Evolutionary conservation across 92 coral and sea anemone genomes (phyloP), one percentile per base, ranked within the genome.

Genomic region (Galaxea fascicularis): DNA sequence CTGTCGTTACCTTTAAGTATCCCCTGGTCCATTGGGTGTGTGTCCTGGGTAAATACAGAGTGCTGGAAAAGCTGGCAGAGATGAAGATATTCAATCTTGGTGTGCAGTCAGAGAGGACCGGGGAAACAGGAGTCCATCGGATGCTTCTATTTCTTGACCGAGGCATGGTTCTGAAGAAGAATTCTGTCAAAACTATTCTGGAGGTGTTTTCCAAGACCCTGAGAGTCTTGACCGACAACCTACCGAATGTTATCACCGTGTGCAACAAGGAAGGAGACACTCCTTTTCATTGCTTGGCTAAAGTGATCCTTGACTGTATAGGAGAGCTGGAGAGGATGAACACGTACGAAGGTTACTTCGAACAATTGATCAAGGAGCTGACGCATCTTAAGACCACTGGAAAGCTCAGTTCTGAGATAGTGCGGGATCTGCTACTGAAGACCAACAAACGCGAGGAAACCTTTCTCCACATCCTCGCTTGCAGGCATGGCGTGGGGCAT

Each of bases 1-100:
- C 75, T 22, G 65, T 73, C 1, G 52, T 30, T 60, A 29, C 65
- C 15, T 83, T 83, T 49, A 44, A 71, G 73, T 90, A 84, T 22
- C 93, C 93, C 14, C 47, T 90, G 74, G 71, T 90, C 8, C 93
- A 90, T 82, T 90, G 93, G 93, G 93, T 85, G 0, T 90, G 93
- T 31, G 93, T 90, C 18, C 45, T 90, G 52, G 93, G 93, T 17
- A 90, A 90, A 71, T 74, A 21, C 52, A 74, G 31, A 27, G 80
- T 83, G 22, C 27, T 83, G 45, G 74, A 59, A 54, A 73, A 29
- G 30, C 41, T 83, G 54, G 73, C 80, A 7, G 63, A 51, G 56
- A 29, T 64, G 58, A 75, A 60, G 64, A 82, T 74, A 46, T 75
- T 83, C 28, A 47, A 83, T 75, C 65, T 83, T 21, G 87, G 45